Evolutionary conservation across 2,113 vertebrate species (phyloP).

Genomic region (Lepus europaeus): DNA sequence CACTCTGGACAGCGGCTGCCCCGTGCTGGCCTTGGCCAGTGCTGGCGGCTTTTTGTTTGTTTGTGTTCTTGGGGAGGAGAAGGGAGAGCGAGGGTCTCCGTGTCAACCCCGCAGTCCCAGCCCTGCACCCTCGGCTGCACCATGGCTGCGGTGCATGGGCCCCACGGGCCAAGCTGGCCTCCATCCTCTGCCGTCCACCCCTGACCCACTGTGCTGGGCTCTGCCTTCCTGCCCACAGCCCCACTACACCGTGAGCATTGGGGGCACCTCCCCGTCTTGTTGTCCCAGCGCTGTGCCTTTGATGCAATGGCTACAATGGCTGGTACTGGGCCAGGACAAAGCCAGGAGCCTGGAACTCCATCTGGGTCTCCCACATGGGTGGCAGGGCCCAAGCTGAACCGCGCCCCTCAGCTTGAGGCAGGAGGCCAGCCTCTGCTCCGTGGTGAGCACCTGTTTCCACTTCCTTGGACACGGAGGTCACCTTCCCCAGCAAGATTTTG

Average conservation of each 20-base stretch:
- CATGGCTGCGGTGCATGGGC: no score
- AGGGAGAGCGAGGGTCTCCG: no score
- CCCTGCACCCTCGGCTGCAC: no score
- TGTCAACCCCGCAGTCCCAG: no score
- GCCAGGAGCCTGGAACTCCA: fast-evolving
- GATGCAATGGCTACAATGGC: fast-evolving
- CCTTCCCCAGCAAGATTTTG: not conserved
- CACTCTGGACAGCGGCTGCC: not conserved
- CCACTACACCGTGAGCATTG: not conserved
- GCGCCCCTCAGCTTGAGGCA: not conserved
- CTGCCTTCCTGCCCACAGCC: not conserved
- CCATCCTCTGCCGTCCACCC: not conserved
- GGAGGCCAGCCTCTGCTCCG: no score
- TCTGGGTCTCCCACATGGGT: no score
- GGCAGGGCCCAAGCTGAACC: no score
- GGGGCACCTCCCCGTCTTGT: not conserved
- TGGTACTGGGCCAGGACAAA: not conserved
- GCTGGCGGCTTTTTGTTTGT: no score
- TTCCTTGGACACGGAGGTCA: not conserved
- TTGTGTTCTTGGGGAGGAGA: no score
- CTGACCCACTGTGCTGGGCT: not conserved
- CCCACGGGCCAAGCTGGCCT: not conserved
- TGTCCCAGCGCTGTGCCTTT: not conserved
- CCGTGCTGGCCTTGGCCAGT: no score
- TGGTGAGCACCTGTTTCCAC: fast-evolving